phyloP scores from a whole-genome alignment of 2,113 vertebrate species.

The Leucosticte australis region DNA sequence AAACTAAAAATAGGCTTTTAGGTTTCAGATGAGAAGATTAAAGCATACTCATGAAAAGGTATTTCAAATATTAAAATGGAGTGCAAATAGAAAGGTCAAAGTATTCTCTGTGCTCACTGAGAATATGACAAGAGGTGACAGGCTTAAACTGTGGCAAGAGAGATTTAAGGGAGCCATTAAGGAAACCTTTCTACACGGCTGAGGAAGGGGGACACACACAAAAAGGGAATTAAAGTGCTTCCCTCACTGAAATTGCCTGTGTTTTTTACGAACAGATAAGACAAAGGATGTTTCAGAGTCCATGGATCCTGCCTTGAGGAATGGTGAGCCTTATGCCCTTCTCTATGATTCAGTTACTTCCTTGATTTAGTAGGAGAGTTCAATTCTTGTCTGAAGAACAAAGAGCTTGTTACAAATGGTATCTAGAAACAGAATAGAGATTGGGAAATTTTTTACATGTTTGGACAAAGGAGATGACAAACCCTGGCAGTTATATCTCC shows the following conservation, averaged over 20 bases:
- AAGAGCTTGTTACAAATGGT: background rate
- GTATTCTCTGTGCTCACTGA: background rate
- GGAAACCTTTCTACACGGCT: background rate
- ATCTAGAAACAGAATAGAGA: background rate
- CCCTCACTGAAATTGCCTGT: background rate
- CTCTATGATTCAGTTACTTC: background rate
- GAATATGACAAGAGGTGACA: background rate
- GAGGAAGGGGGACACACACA: background rate
- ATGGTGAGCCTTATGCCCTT: background rate
- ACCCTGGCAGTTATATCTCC: background rate
- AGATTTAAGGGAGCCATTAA: background rate
- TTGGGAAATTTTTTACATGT: background rate
- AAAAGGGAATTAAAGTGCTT: background rate
- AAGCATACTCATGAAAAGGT: background rate
- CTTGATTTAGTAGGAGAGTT: background rate
- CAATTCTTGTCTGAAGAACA: background rate
- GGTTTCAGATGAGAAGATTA: background rate
- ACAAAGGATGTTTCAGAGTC: background rate
- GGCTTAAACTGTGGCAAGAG: background rate
- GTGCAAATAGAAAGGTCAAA: background rate
- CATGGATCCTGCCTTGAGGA: background rate
- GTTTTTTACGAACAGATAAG: background rate
- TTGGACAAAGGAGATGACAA: background rate
- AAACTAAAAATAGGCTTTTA: background rate
- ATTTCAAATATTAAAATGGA: background rate